Evolutionary conservation across 2,797 vertebrate species (phyloP).

Genomic region (Strix occidentalis): DNA sequence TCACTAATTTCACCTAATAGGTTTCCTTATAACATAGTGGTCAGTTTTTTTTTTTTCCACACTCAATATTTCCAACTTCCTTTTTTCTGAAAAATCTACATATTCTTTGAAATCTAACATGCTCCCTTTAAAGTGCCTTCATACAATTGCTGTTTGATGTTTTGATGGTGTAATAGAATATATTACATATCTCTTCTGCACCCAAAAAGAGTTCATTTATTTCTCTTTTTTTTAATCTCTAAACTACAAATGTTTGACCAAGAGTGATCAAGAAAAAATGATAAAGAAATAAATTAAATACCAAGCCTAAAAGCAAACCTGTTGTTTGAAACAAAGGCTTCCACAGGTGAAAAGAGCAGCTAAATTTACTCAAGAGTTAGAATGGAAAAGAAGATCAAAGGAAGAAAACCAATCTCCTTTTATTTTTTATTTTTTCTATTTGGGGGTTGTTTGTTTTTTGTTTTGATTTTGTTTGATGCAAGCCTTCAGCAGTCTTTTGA

Average conservation of each 20-base stretch:
- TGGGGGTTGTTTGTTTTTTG: background rate
- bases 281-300: background rate
- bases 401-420: background rate
- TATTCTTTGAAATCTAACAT: background rate
- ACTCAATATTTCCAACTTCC: background rate
- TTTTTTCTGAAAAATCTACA: background rate
- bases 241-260: background rate
- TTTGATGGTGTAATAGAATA: background rate
- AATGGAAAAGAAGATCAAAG: conserved; percentile 48
- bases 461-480: background rate
- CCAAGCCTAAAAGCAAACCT: background rate
- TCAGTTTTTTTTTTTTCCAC: background rate
- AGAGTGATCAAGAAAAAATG: background rate
- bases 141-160: background rate
- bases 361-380: background rate
- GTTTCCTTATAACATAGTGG: background rate
- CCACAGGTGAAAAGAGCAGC: background rate
- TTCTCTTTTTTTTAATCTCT: background rate
- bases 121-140: background rate
- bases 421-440: background rate
- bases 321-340: background rate
- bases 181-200: background rate
- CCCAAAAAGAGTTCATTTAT: background rate
- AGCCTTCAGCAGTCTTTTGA: background rate
- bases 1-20: background rate